Percentiles rank a stretch among this genome's conserved stretches.
Evolutionary conservation across 2,797 vertebrate species (phyloP).

Genomic region (Eospalax fontanierii): DNA sequence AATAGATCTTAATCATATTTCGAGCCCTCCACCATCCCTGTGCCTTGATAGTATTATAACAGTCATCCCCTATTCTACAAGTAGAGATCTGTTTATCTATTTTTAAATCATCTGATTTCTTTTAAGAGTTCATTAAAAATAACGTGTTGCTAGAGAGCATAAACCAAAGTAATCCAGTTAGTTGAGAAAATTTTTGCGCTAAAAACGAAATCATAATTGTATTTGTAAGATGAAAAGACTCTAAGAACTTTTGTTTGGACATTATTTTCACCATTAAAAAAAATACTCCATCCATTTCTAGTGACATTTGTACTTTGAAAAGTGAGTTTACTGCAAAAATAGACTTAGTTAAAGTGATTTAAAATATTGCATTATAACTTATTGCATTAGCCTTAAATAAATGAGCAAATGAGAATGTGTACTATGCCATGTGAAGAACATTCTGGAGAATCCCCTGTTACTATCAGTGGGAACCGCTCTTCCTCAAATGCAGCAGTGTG

Average conservation of each 20-base stretch:
- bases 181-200: not conserved
- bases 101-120: not conserved
- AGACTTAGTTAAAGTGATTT: not conserved
- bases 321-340: not conserved
- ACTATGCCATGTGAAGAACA: not conserved
- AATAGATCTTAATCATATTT: too few relatives aligned
- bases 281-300: constrained; percentile 37
- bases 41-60: too few relatives aligned
- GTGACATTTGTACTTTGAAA: not conserved
- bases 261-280: not conserved
- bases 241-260: not conserved
- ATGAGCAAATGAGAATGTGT: not conserved
- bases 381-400: not conserved
- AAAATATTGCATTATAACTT: not conserved
- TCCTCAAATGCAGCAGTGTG: not conserved
- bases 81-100: not conserved
- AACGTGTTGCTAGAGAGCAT: not conserved
- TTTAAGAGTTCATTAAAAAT: not conserved
- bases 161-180: not conserved
- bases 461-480: not conserved
- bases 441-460: not conserved
- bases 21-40: too few relatives aligned
- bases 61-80: not conserved
- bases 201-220: not conserved
- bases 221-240: not conserved